Conservation (phyloP, 2,888 invertebrate species). For the Apodemia hepburni region DNA sequence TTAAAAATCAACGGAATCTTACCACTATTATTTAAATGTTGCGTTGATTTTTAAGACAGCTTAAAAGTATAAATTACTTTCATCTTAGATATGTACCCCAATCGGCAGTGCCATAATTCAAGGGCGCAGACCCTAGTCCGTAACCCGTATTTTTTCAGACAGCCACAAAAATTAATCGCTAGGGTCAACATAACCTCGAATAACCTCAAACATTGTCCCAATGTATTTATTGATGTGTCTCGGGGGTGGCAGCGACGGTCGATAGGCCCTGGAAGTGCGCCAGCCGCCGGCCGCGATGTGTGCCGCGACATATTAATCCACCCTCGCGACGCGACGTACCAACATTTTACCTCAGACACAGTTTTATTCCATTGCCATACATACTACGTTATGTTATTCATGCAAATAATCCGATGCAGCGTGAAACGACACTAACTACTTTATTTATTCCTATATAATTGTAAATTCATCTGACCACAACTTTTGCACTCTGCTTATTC, state of each 20-base stretch:
- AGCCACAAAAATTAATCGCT: slow-evolving; percentile 33
- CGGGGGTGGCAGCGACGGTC: slow-evolving; percentile 44
- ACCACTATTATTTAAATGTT: no score
- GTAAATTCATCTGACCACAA: no score
- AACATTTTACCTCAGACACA: neutral
- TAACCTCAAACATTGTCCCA: slow-evolving; percentile 23
- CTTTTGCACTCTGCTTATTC: no score
- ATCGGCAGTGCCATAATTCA: neutral
- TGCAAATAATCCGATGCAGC: no score
- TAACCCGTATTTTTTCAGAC: slow-evolving; percentile 9
- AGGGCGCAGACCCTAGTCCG: slow-evolving; percentile 13
- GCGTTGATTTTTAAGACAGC: no score
- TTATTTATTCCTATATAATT: no score
- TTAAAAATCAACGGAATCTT: no score
- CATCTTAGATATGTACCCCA: no score
- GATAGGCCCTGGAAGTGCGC: slow-evolving; percentile 77
- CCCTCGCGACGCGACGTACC: slow-evolving; percentile 48
- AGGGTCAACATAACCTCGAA: slow-evolving; percentile 23
- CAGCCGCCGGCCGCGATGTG: slow-evolving; percentile 51
- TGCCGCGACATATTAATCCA: slow-evolving; percentile 63
- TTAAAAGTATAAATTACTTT: no score
- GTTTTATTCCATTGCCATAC: no score
- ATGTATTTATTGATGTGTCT: slow-evolving; percentile 28
- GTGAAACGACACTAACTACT: no score
- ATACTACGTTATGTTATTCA: no score